Evolutionary conservation across 2,797 vertebrate species (phyloP), one percentile per base, ranked within the genome.

Genomic region (Falco naumanni): DNA sequence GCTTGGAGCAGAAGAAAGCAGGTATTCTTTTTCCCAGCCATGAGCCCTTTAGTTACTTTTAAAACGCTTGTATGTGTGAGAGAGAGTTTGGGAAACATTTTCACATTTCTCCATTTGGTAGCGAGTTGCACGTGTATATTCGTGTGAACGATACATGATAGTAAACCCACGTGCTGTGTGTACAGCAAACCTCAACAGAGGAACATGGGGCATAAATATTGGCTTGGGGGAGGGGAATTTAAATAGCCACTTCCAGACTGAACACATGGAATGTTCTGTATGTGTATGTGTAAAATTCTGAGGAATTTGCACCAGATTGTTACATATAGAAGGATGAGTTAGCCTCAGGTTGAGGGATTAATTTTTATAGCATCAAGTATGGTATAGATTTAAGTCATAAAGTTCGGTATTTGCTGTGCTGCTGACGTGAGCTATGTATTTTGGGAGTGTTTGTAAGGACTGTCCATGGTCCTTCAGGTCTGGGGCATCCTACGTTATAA

Each of bases 401-500:
- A 15, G 54, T 29, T 60, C 17, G 57, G 28, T 41, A 15, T 64
- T 47, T 64, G 54, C 25, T 65, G 34, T 64, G 83, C 29, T 51
- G 34, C 68, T 80, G 68, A 15, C 10, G 0, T 4, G 12, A 63
- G 24, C 13, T n/a, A 1, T 26, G 56, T 24, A 6, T 12, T 71
- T 54, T 51, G 43, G 60, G 53, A 34, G 77, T 8, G 48, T 22
- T 61, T 18, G 45, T 13, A 15, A 21, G 39, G 39, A 31, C 41
- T 29, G 22, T 6, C 41, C 4, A 0, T 14, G 60, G 48, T 53
- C 13, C 21, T 14, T 17, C 18, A 8, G 24, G 25, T 17, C 54
- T 12, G 63, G 50, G 37, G 15, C 15, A 5, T 11, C 63, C 69
- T 41, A 19, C 0, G 0, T 26, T 18, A 3, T 0, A n/a, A 25